A percentile compares a stretch with the other conserved stretches of the same genome.
Evolutionary conservation across 2,888 invertebrate species (phyloP).

Genomic region (Sicus ferrugineus): DNA sequence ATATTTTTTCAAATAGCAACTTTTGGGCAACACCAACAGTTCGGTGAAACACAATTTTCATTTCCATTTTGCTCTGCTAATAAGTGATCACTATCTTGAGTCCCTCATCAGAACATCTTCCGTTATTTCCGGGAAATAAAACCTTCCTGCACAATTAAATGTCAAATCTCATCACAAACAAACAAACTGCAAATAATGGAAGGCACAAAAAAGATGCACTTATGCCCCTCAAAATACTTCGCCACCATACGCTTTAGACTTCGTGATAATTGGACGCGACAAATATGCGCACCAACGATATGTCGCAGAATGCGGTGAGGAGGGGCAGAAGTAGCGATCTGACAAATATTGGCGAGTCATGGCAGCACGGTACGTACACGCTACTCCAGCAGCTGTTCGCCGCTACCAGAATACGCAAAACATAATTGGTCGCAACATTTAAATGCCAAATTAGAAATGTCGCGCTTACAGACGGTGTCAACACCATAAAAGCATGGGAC

Average conservation of each 20-base stretch:
- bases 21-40: no score
- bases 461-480: conserved; percentile 50
- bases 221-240: no score
- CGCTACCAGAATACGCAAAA: conserved; percentile 34
- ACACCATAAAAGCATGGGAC: conserved; percentile 41
- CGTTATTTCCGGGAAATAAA: no score
- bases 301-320: background rate
- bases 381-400: background rate
- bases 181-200: no score
- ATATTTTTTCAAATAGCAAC: no score
- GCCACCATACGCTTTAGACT: background rate
- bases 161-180: no score
- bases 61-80: no score
- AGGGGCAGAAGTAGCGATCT: background rate
- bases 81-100: no score
- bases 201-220: no score
- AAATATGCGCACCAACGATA: background rate
- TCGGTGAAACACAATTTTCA: no score
- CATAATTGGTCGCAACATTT: conserved; percentile 48
- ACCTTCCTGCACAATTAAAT: no score
- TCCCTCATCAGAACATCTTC: no score
- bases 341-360: conserved; percentile 11
- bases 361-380: background rate
- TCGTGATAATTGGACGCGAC: conserved; percentile 8
- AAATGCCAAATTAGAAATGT: conserved; percentile 51